Percentiles rank a stretch among this genome's conserved stretches.
Evolutionary conservation across 1,140 invertebrate species (phyloP).

Genomic region (Helicoverpa zea): DNA sequence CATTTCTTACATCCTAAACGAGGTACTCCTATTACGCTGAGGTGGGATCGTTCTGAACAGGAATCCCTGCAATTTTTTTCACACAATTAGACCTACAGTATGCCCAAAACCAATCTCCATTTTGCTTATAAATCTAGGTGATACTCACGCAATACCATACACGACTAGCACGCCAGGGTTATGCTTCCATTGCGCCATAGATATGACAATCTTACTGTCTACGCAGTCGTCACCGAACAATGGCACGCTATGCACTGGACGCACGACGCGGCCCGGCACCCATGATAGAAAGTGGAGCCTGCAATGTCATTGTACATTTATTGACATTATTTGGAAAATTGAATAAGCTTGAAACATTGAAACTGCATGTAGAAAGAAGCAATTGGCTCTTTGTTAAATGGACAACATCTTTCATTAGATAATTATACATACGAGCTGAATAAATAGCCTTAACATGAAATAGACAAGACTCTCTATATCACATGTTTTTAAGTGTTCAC

Average conservation of each 20-base stretch:
- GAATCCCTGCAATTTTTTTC: slow-evolving; percentile 83
- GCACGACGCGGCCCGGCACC: slow-evolving; percentile 80
- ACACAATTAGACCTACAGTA: too few relatives aligned
- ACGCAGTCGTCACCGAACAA: slow-evolving; percentile 88
- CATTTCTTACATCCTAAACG: slow-evolving; percentile 85
- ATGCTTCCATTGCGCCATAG: slow-evolving; percentile 88
- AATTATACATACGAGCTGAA: too few relatives aligned
- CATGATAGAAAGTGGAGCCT: slow-evolving; percentile 84
- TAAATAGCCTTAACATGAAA: too few relatives aligned
- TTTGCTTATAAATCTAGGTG: background rate
- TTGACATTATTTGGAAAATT: too few relatives aligned
- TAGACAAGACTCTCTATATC: too few relatives aligned
- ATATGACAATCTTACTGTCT: slow-evolving; percentile 87
- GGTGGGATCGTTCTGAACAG: slow-evolving; percentile 83
- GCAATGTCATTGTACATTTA: background rate
- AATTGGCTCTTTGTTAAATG: too few relatives aligned
- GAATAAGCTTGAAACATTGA: too few relatives aligned
- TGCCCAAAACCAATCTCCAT: background rate
- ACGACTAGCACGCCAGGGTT: slow-evolving; percentile 87
- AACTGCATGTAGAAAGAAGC: too few relatives aligned
- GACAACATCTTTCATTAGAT: too few relatives aligned
- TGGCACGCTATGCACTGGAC: slow-evolving; percentile 83
- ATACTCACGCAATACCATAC: slow-evolving; percentile 87
- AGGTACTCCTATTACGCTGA: slow-evolving; percentile 85
- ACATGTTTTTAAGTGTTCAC: too few relatives aligned